Evolutionary conservation across 37 sponge, comb jelly and placozoan species (phyloP).

Genomic region (Diacarnus erythraeanus): DNA sequence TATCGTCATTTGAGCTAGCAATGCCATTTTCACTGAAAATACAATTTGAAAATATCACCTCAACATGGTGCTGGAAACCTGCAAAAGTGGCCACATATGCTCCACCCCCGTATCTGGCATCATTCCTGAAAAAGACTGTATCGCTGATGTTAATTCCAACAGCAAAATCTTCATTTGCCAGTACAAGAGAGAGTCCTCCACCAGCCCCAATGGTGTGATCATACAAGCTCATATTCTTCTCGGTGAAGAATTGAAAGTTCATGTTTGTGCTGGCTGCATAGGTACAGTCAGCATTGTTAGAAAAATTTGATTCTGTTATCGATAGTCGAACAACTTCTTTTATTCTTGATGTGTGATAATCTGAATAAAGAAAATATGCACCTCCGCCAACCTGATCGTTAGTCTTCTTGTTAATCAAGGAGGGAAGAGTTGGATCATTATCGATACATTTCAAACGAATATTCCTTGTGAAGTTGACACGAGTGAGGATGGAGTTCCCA

Average conservation of each 20-base stretch:
- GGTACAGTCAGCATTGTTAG: slow-evolving; percentile 10
- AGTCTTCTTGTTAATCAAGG: not conserved
- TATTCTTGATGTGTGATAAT: not conserved
- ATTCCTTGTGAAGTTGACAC: slow-evolving; percentile 5
- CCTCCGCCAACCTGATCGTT: slow-evolving; percentile 37
- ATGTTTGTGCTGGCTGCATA: slow-evolving; percentile 1
- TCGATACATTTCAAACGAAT: not conserved
- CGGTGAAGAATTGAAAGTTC: not conserved
- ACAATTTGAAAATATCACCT: not conserved
- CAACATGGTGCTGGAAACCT: not conserved
- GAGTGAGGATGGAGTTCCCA: slow-evolving; percentile 15
- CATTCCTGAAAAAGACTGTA: slow-evolving; percentile 13
- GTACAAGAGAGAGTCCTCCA: slow-evolving; percentile 43
- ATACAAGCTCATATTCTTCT: not conserved
- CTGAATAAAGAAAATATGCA: slow-evolving; percentile 28
- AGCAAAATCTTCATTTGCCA: slow-evolving; percentile 21
- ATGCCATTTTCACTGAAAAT: not conserved
- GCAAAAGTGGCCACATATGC: not conserved
- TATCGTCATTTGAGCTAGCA: not conserved
- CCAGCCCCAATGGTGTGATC: slow-evolving; percentile 30
- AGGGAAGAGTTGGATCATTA: not conserved
- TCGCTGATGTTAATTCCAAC: slow-evolving; percentile 12
- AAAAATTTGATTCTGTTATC: not conserved
- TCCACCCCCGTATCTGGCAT: slow-evolving; percentile 10
- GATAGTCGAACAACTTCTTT: not conserved